phyloP scores from a whole-genome alignment of 2,797 vertebrate species.

The Gymnoscopelus microlampas region DNA sequence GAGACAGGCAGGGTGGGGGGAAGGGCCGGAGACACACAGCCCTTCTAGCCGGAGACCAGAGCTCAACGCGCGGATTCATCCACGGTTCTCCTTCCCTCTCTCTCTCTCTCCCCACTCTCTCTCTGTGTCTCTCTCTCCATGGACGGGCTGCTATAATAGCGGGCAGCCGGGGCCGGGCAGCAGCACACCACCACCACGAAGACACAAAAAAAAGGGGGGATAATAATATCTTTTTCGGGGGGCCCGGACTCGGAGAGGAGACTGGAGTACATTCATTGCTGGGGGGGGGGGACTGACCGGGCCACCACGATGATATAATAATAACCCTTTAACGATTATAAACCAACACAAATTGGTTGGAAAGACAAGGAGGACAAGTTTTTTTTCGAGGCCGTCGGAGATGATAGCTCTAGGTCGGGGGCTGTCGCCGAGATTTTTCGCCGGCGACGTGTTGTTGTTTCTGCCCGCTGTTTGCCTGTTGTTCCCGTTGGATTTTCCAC shows the following conservation, averaged over 20 bases:
- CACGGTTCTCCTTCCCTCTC: neutral
- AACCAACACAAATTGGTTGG: slow-evolving; percentile 28
- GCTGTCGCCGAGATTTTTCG: slow-evolving; percentile 77
- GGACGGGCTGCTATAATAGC: slow-evolving; percentile 50
- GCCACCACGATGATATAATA: slow-evolving; percentile 66
- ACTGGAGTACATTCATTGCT: slow-evolving; percentile 38
- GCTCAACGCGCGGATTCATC: slow-evolving; percentile 50
- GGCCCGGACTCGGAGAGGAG: slow-evolving; percentile 13
- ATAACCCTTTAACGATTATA: slow-evolving; percentile 5
- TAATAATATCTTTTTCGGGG: too few species aligned
- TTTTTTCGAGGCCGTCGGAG: slow-evolving; percentile 57
- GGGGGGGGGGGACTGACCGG: neutral
- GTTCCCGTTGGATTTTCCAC: slow-evolving; percentile 27
- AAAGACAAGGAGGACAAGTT: slow-evolving; percentile 59
- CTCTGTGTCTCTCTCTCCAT: slow-evolving; percentile 49
- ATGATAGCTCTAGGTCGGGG: slow-evolving; percentile 59
- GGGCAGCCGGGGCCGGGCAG: too few species aligned
- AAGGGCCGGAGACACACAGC: slow-evolving; percentile 58
- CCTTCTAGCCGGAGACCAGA: too few species aligned
- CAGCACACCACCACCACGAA: too few species aligned
- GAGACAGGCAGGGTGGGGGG: slow-evolving; percentile 57
- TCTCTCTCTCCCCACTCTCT: slow-evolving; percentile 13
- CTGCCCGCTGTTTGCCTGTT: slow-evolving; percentile 27
- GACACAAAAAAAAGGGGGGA: too few species aligned
- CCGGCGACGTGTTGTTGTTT: slow-evolving; percentile 72